These are phyloP conservation scores for Leptarthrus brevirostris DNA, from an alignment of 2,888 invertebrate genomes.

Conservation along the genomic window DNA sequence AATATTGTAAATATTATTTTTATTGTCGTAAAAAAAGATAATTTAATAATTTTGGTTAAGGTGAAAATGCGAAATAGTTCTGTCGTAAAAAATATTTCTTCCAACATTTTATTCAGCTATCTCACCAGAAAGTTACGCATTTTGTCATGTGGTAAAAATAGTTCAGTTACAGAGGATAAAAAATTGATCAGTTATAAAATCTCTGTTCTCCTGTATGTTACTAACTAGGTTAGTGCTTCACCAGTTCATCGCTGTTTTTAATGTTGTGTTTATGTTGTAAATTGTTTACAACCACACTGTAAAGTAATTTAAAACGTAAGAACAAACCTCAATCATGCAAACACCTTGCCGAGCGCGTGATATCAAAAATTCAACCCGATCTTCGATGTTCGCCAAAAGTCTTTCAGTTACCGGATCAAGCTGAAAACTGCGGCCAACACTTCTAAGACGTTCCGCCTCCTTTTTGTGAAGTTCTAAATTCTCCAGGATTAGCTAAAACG, in stretches of 20 bases:
- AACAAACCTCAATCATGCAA: constrained; percentile 66
- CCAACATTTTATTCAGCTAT: not conserved
- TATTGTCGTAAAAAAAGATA: not conserved
- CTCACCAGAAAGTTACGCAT: too few relatives aligned
- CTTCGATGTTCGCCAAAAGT: constrained; percentile 68
- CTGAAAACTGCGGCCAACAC: constrained; percentile 72
- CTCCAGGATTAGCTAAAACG: constrained; percentile 74
- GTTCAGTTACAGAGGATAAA: too few relatives aligned
- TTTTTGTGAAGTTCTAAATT: constrained; percentile 78
- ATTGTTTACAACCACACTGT: too few relatives aligned
- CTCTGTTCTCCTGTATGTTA: too few relatives aligned
- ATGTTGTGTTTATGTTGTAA: too few relatives aligned
- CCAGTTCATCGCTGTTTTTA: too few relatives aligned
- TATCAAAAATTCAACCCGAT: constrained; percentile 75
- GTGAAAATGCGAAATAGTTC: too few relatives aligned
- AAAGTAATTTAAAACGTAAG: too few relatives aligned
- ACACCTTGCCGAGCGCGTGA: constrained; percentile 78
- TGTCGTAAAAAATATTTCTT: not conserved
- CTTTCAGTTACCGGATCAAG: constrained; percentile 73
- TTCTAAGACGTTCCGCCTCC: constrained; percentile 74
- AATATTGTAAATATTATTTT: not conserved
- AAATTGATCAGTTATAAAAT: too few relatives aligned
- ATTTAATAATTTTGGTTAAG: not conserved
- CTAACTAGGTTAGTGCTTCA: too few relatives aligned
- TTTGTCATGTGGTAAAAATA: too few relatives aligned